A percentile compares a stretch with the other conserved stretches of the same genome.
phyloP scores from a whole-genome alignment of 2,888 invertebrate genomes.

The Drosophila greeni region DNA sequence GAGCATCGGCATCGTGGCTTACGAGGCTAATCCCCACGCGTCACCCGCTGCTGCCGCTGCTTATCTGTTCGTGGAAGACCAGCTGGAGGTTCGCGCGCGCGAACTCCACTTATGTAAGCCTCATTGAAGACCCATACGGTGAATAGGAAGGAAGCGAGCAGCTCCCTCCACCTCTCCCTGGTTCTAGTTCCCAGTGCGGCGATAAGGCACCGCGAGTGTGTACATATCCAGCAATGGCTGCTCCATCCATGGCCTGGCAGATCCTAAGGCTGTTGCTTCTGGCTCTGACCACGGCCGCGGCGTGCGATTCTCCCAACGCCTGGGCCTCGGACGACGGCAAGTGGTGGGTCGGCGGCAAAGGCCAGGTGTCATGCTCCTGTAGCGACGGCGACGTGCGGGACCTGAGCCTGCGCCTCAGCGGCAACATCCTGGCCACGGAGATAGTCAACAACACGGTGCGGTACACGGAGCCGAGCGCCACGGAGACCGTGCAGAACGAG shows the following conservation, averaged over 20 bases:
- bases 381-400: too few species aligned
- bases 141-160: background rate
- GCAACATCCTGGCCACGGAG: accelerated
- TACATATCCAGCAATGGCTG: background rate
- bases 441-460: background rate
- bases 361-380: background rate
- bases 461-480: background rate
- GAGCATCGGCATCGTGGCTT: background rate
- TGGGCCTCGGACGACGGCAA: background rate
- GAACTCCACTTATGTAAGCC: background rate
- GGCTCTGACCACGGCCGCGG: background rate
- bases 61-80: background rate
- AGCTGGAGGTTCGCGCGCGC: too few species aligned
- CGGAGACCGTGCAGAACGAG: background rate
- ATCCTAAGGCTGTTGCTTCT: background rate
- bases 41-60: background rate
- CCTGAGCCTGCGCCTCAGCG: background rate
- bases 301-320: background rate
- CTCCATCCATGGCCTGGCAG: background rate
- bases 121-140: too few species aligned
- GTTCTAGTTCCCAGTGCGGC: background rate
- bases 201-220: background rate
- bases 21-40: background rate
- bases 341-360: background rate
- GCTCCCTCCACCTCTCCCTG: background rate